Base-by-base conservation (phyloP, 2,888 invertebrate genomes). In the Pachydiplax longipennis region DNA sequence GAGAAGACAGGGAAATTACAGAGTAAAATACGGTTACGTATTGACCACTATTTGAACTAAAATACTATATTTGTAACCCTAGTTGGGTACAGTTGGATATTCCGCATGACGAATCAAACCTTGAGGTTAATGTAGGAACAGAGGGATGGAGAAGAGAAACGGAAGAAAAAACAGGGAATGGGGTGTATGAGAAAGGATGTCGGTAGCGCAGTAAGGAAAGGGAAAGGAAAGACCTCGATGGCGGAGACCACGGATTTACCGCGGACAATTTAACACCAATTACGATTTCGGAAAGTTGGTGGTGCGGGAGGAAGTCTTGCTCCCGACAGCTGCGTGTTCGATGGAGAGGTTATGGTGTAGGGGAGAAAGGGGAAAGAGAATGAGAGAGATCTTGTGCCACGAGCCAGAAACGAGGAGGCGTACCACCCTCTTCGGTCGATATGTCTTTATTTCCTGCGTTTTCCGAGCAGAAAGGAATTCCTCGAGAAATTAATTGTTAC, bases 251-350 rank as follows among this genome's bases (percentile, higher is more conserved):
- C 87, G 87, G 87, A 87, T 87, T 87, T 87, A 87, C 87, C 87
- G 87, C 61, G 87, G 87, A 87, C 87, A 87, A 87, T 87, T 87
- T 87, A 87, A 87, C 87, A 87, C 61, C 87, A 87, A 87, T 87
- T 87, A 87, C 87, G 87, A 87, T 87, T 87, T 87, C 61, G 87
- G 87, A 65, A 83, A 83, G 83, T 83, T 61, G 61, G 87, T 18
- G 61, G 87, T 87, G 87, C 61, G 61, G 87, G 87, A 31, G 25
- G 87, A 37, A 87, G 65, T 87, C 87, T 87, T 87, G 87, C 37
- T 87, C 65, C 87, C 87, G 87, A 87, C 87, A 87, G 87, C 87
- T 87, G 83, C 83, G 83, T 83, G 87, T 65, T 37, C 37, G 87
- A 37, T 87, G 87, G 65, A 61, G 61, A n/a, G 18, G 58, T 15